phyloP scores from a whole-genome alignment of 2,113 vertebrate species.

The Fregetta grallaria region DNA sequence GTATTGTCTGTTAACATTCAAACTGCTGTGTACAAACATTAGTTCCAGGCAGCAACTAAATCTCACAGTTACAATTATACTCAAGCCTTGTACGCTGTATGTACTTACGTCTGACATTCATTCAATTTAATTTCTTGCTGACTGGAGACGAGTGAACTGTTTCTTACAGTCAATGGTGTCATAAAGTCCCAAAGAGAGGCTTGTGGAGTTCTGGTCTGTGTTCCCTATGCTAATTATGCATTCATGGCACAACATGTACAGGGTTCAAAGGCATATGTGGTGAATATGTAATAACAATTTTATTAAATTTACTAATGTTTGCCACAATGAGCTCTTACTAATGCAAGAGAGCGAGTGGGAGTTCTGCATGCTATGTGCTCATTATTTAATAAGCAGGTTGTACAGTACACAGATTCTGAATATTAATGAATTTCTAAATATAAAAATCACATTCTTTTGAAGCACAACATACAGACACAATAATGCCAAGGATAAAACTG shows the following conservation, averaged over 20 bases:
- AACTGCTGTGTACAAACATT: background rate
- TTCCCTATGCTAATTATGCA: background rate
- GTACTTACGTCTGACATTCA: background rate
- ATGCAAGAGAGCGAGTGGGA: background rate
- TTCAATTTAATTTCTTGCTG: constrained; percentile 17
- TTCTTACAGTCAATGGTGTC: background rate
- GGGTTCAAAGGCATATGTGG: background rate
- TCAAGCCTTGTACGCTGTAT: background rate
- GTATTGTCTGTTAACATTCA: background rate
- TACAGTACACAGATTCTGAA: constrained; percentile 17
- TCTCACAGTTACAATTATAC: background rate
- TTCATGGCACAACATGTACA: background rate
- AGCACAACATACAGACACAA: background rate
- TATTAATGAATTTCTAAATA: constrained; percentile 60
- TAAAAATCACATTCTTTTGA: constrained; percentile 7
- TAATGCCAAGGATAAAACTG: background rate
- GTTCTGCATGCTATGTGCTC: constrained; percentile 4
- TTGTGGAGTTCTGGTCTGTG: background rate
- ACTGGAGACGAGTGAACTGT: background rate
- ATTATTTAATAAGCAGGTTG: constrained; percentile 55
- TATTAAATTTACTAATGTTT: constrained; percentile 57
- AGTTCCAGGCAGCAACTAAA: background rate
- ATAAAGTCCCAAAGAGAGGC: background rate
- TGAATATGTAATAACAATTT: constrained; percentile 48
- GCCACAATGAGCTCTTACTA: background rate